phyloP scores from a whole-genome alignment of 2,113 vertebrate species.

The Pituophis catenifer region DNA sequence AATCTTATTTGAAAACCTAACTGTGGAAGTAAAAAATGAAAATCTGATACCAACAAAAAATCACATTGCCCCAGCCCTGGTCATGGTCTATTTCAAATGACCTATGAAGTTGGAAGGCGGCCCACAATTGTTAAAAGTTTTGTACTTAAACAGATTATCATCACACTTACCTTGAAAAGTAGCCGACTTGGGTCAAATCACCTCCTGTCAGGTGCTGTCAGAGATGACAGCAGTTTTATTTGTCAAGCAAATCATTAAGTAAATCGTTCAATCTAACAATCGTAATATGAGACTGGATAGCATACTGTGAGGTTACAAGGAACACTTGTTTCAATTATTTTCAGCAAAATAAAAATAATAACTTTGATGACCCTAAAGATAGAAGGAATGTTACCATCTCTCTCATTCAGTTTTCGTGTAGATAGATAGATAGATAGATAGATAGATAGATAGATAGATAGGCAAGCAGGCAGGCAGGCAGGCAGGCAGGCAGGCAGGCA shows the following conservation, averaged over 20 bases:
- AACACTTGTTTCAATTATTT: background rate
- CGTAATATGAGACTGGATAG: background rate
- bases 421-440: too few relatives aligned
- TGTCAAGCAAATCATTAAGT: slow-evolving; percentile 33
- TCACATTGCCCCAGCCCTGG: slow-evolving; percentile 33
- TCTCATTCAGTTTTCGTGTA: background rate
- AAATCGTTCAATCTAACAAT: background rate
- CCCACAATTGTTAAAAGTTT: slow-evolving; percentile 62
- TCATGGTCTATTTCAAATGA: slow-evolving; percentile 67
- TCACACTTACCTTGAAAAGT: slow-evolving; percentile 69
- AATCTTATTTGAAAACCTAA: slow-evolving; percentile 56
- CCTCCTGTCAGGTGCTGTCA: slow-evolving; percentile 42
- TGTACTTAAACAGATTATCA: slow-evolving; percentile 45
- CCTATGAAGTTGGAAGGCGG: slow-evolving; percentile 65
- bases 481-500: too few relatives aligned
- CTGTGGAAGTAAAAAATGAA: slow-evolving; percentile 48
- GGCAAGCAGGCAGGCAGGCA: too few relatives aligned
- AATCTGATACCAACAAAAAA: slow-evolving; percentile 24
- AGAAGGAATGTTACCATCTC: background rate
- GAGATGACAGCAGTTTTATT: slow-evolving; percentile 58
- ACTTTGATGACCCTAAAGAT: background rate
- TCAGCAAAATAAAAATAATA: background rate
- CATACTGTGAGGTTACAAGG: slow-evolving; percentile 14
- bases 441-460: too few relatives aligned
- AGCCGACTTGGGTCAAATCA: slow-evolving; percentile 61